Conservation (phyloP, 2,888 invertebrate genomes). For the Brassicogethes aeneus region DNA sequence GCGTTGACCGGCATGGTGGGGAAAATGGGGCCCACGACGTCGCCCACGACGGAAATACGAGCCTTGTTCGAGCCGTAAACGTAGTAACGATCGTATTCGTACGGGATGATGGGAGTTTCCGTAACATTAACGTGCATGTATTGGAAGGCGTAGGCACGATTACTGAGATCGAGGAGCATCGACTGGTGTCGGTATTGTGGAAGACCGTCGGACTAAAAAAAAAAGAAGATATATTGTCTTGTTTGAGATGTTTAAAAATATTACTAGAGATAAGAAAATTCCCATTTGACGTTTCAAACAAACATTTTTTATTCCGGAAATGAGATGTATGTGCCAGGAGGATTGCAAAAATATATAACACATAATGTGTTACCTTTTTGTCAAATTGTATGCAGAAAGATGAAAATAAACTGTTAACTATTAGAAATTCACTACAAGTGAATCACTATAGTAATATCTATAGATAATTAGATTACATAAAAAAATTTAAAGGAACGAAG, state of each 20-base stretch:
- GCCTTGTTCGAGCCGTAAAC: constrained; percentile 89
- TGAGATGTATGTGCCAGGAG: neutral
- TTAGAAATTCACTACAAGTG: too few species aligned
- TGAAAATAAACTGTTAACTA: too few species aligned
- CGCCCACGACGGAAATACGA: constrained; percentile 74
- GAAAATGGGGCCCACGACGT: constrained; percentile 88
- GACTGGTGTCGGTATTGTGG: constrained; percentile 90
- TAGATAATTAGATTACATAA: too few species aligned
- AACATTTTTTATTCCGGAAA: neutral
- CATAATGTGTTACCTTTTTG: too few species aligned
- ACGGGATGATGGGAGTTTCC: constrained; percentile 86
- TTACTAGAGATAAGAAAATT: too few species aligned
- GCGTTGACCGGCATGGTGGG: constrained; percentile 89
- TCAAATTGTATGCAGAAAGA: too few species aligned
- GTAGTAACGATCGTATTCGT: constrained; percentile 84
- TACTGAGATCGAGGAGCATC: constrained; percentile 83
- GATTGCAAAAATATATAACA: neutral
- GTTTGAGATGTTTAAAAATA: too few species aligned
- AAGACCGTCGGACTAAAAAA: constrained; percentile 70
- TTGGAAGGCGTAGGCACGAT: constrained; percentile 83
- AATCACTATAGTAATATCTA: too few species aligned
- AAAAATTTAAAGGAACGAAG: too few species aligned
- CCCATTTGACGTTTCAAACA: neutral
- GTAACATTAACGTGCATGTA: constrained; percentile 95
- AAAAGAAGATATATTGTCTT: constrained; percentile 3